Base-by-base conservation (phyloP, 2,888 invertebrate genomes). In the Papilio gigon region DNA sequence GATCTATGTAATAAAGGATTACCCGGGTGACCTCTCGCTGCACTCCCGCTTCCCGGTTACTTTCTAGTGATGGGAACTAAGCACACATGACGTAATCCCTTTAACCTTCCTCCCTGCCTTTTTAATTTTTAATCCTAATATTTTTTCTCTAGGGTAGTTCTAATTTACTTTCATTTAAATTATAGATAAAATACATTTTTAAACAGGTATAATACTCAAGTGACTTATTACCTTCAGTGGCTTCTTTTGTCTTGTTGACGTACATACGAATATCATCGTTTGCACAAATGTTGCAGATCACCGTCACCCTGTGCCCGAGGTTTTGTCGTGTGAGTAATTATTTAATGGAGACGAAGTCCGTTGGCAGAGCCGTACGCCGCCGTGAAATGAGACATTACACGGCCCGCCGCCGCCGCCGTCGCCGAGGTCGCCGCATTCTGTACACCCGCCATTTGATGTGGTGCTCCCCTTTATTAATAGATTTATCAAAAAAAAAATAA, bases 311-410 rank as follows among this genome's bases (percentile, higher is more conserved):
- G 60, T 71, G 53, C 70, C 67, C 71, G 75, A 75, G 75, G 74
- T 78, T 77, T 75, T 72, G 72, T 72, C 73, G 65, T 75, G 73
- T 73, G 82, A n/a, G n/a, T 84, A 86, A 89, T 89, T 87, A 88
- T 87, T 88, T 83, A 88, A 89, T 87, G 85, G 84, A 87, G 84
- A 83, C 77, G 85, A 89, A 88, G 81, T 85, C 88, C 87, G 86
- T 83, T 81, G 68, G 70, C 69, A 71, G 75, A 81, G 76, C 78
- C 77, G 70, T 68, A 69, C 67, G 61, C 65, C 80, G 77, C 82
- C 88, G 85, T 88, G 86, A 88, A 90, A 90, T 89, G 84, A 84
- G 81, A 82, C 81, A 86, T 89, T 87, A 87, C 80, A 84, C 82
- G 88, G 83, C 77, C 80, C 81, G 80, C 76, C 80, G 85, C 76